phyloP scores from a whole-genome alignment of 2,797 vertebrate genomes.

The Anguilla marmorata region DNA sequence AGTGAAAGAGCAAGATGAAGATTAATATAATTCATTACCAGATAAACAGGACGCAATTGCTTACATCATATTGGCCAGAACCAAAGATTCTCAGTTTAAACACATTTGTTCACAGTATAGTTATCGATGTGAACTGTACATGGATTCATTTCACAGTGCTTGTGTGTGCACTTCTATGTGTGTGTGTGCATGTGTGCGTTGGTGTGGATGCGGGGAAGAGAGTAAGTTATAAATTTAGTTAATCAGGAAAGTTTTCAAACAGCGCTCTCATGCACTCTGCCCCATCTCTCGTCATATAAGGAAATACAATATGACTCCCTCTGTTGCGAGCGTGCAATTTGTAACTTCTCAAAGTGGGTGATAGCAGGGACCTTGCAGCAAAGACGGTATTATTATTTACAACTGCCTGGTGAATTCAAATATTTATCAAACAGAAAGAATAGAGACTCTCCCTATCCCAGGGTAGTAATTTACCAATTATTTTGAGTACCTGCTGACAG shows the following conservation, averaged over 20 bases:
- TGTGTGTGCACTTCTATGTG: neutral
- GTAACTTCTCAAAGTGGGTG: neutral
- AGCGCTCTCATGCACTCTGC: neutral
- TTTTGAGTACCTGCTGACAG: constrained; percentile 82
- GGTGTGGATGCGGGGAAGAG: neutral
- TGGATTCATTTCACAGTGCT: constrained; percentile 52
- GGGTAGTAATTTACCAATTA: constrained; percentile 81
- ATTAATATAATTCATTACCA: constrained; percentile 78
- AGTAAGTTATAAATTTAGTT: neutral
- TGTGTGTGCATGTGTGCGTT: neutral
- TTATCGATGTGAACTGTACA: constrained; percentile 57
- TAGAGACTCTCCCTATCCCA: constrained; percentile 65
- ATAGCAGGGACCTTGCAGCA: constrained; percentile 8
- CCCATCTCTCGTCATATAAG: constrained; percentile 13
- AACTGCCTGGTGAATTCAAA: constrained; percentile 71
- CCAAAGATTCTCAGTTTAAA: constrained; percentile 64
- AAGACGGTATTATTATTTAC: constrained; percentile 47
- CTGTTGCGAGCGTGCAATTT: neutral
- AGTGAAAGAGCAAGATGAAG: constrained; percentile 74
- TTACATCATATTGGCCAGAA: constrained; percentile 64
- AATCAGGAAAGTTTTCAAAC: constrained; percentile 24
- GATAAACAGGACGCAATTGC: constrained; percentile 74
- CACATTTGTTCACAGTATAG: constrained; percentile 61
- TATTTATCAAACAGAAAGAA: constrained; percentile 66
- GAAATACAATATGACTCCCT: neutral